Evolutionary conservation across 2,797 vertebrate genomes (phyloP), one percentile per base, ranked within the genome.

Genomic region (Rhadinocentrus ornatus): DNA sequence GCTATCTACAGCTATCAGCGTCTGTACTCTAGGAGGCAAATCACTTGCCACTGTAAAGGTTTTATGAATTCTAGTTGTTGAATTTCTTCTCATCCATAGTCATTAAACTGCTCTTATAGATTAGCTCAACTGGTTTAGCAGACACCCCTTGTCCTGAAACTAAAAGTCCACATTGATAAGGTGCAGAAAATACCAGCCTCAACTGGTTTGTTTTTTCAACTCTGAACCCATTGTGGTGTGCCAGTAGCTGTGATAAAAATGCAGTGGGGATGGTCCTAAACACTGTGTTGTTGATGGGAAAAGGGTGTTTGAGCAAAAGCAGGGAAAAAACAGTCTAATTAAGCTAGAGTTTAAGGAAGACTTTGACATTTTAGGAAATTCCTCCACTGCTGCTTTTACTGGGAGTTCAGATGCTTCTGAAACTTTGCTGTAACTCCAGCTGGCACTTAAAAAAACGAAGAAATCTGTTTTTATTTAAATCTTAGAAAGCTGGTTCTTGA

Each of bases 201-300:
- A 9, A 26, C 11, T 26, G 35, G 37, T 76, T 79, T 64, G 34
- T 66, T 27, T 58, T n/a, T 2, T 72, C 22, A 63, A 61, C 71
- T 60, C 29, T 59, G 27, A 75, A 70, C 27, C 58, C 3, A 27
- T 27, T 66, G 72, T 56, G 27, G 44, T 66, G 20, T 57, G 64
- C 39, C 62, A 35, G 26, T 32, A 63, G 13, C 58, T 55, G 39
- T 31, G 59, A 22, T 67, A 69, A 67, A 71, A 66, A 46, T 78
- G 48, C 58, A 46, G 24, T 39, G 26, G 3, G 54, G 62, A 34
- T 37, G 2, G 22, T n/a, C 4, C 13, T 12, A 24, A 52, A 68
- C 29, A 59, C 52, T 31, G 24, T 50, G 29, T 32, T 13, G 9
- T 24, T 62, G 22, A 62, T 4, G 20, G 31, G 1, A 58, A 52